Conservation (phyloP, 2,888 invertebrate genomes). For the Cenopis cana region DNA sequence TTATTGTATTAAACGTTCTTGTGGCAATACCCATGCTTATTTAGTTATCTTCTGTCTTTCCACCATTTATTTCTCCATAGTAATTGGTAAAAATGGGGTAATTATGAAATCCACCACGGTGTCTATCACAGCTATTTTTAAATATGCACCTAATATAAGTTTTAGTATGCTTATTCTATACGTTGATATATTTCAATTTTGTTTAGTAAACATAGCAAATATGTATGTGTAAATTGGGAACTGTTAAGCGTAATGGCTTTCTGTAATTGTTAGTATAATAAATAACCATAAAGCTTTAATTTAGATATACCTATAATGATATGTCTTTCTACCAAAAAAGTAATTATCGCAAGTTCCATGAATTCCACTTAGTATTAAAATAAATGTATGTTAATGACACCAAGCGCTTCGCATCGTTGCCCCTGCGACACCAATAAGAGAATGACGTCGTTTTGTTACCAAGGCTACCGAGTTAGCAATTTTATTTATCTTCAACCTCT, state of each 20-base stretch:
- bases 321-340: not conserved
- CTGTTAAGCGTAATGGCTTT: not conserved
- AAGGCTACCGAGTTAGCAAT: slow-evolving; percentile 49
- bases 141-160: too few relatives aligned
- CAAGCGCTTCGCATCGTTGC: slow-evolving; percentile 62
- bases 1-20: slow-evolving; percentile 7
- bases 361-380: slow-evolving; percentile 25
- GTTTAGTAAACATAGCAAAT: too few relatives aligned
- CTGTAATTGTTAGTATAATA: not conserved
- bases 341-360: slow-evolving; percentile 7
- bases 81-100: not conserved
- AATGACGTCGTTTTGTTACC: slow-evolving; percentile 51
- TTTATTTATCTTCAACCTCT: slow-evolving; percentile 34
- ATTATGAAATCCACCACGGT: too few relatives aligned
- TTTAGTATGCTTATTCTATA: not conserved
- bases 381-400: slow-evolving; percentile 58
- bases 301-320: not conserved
- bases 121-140: not conserved
- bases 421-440: slow-evolving; percentile 58
- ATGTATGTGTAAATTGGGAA: not conserved
- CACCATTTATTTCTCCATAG: too few relatives aligned
- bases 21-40: not conserved
- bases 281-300: slow-evolving; percentile 2
- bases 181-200: too few relatives aligned
- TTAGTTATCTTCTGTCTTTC: too few relatives aligned